phyloP scores from a whole-genome alignment of 2,113 vertebrate species.

The Lipotes vexillifer region DNA sequence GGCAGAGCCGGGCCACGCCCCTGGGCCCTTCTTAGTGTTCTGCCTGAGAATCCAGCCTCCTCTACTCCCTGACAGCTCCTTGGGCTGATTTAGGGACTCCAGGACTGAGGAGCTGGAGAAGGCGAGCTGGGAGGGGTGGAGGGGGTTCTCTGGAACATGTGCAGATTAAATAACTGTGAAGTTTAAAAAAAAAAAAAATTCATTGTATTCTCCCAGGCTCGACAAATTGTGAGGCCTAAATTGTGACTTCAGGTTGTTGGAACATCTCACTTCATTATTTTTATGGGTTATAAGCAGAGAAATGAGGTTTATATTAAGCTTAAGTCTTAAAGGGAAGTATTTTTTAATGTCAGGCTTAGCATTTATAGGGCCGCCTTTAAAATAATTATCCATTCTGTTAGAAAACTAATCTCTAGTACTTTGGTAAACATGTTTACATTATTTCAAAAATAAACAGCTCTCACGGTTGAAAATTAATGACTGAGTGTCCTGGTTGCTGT shows the following conservation, averaged over 20 bases:
- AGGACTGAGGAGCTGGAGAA: not conserved
- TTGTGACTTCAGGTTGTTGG: not conserved
- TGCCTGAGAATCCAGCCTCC: not conserved
- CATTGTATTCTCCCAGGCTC: not conserved
- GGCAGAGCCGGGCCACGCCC: not conserved
- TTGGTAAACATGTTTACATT: conserved; percentile 32
- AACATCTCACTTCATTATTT: conserved; percentile 18
- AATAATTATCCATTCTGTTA: conserved; percentile 16
- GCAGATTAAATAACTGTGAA: conserved; percentile 72
- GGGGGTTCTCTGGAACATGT: not conserved
- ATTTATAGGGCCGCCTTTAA: conserved; percentile 16
- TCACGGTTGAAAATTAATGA: not conserved
- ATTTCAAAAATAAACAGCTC: conserved; percentile 33
- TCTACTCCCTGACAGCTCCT: not conserved
- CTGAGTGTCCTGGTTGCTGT: not conserved
- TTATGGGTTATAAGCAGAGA: conserved; percentile 25
- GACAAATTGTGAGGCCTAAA: not conserved
- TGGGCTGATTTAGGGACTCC: not conserved
- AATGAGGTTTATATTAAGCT: not conserved
- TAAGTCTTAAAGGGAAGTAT: conserved; percentile 10
- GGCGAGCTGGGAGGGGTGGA: not conserved
- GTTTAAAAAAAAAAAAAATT: not conserved
- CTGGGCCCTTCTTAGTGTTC: conserved; percentile 32
- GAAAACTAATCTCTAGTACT: conserved; percentile 21
- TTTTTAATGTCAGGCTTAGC: not conserved